phyloP scores from a whole-genome alignment of 2,113 vertebrate genomes.

The Nymphicus hollandicus region DNA sequence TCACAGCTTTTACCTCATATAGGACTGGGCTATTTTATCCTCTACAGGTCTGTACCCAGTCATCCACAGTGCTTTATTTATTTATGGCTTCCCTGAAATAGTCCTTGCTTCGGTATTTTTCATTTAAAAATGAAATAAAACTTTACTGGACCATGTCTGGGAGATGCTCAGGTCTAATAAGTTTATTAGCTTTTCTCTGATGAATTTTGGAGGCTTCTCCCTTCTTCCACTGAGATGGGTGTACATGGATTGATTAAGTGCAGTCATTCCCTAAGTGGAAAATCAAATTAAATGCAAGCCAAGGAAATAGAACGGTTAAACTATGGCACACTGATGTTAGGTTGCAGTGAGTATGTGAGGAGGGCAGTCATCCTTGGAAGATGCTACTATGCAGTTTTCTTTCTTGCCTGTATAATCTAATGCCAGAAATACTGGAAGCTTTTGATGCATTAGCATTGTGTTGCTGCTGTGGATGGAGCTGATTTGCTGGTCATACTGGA shows the following conservation, averaged over 20 bases:
- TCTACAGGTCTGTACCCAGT: neutral
- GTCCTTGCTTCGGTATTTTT: neutral
- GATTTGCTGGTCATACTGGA: neutral
- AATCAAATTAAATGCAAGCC: slow-evolving; percentile 23
- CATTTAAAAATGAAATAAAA: slow-evolving; percentile 32
- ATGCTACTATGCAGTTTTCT: neutral
- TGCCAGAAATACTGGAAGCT: neutral
- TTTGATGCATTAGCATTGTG: neutral
- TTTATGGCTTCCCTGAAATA: neutral
- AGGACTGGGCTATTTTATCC: neutral
- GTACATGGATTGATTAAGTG: slow-evolving; percentile 19
- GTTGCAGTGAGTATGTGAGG: neutral
- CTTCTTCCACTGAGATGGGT: neutral
- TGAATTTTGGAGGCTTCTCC: slow-evolving; percentile 29
- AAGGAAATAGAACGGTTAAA: neutral
- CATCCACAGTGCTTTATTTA: neutral
- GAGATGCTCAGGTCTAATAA: neutral
- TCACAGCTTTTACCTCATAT: neutral
- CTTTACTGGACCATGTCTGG: neutral
- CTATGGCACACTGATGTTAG: neutral
- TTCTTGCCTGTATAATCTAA: neutral
- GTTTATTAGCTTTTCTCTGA: slow-evolving; percentile 33
- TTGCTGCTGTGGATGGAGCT: neutral
- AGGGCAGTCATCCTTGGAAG: neutral
- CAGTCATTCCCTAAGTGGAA: neutral